These are phyloP conservation scores for Cecidostiba fungosa DNA, from an alignment of 2,888 invertebrate genomes.

Conservation along the genomic window DNA sequence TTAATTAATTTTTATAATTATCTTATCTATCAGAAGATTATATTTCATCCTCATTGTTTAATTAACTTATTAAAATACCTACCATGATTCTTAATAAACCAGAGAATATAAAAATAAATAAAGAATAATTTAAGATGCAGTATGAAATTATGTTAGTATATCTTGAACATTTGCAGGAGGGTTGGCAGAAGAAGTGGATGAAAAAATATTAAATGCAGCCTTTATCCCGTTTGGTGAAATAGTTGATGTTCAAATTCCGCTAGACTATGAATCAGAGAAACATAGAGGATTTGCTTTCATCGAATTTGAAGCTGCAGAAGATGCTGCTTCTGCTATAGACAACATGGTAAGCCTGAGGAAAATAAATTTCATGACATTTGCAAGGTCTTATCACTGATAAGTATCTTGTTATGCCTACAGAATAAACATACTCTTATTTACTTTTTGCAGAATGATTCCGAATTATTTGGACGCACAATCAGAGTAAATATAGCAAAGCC, in stretches of 20 bases:
- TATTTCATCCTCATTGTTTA: neutral
- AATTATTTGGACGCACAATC: conserved; percentile 97
- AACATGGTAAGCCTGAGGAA: conserved; percentile 90
- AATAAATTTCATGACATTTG: conserved; percentile 20
- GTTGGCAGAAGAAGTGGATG: conserved; percentile 96
- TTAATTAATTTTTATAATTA: neutral
- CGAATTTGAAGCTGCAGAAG: conserved; percentile 98
- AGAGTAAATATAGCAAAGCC: conserved; percentile 98
- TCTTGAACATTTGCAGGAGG: conserved; percentile 82
- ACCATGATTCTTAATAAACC: neutral
- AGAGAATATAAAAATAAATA: neutral
- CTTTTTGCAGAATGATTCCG: conserved; percentile 93
- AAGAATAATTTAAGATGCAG: neutral
- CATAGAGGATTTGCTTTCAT: conserved; percentile 99
- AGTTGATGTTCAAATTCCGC: conserved; percentile 97
- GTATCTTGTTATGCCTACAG: conserved; percentile 21
- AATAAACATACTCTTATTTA: conserved; percentile 22
- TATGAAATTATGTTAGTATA: neutral
- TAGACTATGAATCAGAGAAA: conserved; percentile 98
- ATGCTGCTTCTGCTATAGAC: conserved; percentile 99
- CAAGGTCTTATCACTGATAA: conserved; percentile 28
- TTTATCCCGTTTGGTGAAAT: conserved; percentile 99
- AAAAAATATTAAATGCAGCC: conserved; percentile 96
- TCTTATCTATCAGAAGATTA: neutral
- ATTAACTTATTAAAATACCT: neutral